These are phyloP conservation scores for Aethina tumida DNA, from an alignment of 1,140 invertebrate genomes.

Conservation along the genomic window DNA sequence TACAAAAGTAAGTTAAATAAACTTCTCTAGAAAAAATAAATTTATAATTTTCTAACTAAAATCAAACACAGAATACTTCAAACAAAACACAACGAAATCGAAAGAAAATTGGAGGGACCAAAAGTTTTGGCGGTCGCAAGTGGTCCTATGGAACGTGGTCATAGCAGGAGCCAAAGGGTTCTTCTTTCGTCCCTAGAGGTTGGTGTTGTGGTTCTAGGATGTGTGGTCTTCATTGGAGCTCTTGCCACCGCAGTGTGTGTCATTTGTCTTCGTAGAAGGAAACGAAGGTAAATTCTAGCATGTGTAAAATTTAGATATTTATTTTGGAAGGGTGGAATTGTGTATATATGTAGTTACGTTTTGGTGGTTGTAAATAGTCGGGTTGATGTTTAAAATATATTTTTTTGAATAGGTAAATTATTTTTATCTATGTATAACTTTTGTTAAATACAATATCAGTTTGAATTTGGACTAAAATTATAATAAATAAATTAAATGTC, in stretches of 20 bases:
- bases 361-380: too few species aligned
- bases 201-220: conserved; percentile 64
- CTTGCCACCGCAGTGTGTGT: conserved; percentile 66
- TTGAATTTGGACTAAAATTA: too few species aligned
- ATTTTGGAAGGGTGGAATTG: background rate
- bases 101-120: conserved; percentile 44
- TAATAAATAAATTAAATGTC: too few species aligned
- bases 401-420: too few species aligned
- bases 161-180: conserved; percentile 39
- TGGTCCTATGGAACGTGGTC: conserved; percentile 30
- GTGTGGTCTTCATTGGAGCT: conserved; percentile 68
- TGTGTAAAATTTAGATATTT: background rate
- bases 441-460: too few species aligned
- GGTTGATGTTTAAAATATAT: too few species aligned
- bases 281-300: conserved; percentile 36
- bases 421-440: too few species aligned
- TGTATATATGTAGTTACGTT: background rate
- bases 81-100: conserved; percentile 48
- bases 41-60: background rate
- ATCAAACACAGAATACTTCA: conserved; percentile 44
- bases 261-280: conserved; percentile 54
- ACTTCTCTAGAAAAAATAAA: background rate
- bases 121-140: conserved; percentile 45
- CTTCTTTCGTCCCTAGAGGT: conserved; percentile 66
- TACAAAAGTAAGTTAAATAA: conserved; percentile 53